Evolutionary conservation across 2,113 vertebrate genomes (phyloP), one percentile per base, ranked within the genome.

Genomic region (Brienomyrus brachyistius): DNA sequence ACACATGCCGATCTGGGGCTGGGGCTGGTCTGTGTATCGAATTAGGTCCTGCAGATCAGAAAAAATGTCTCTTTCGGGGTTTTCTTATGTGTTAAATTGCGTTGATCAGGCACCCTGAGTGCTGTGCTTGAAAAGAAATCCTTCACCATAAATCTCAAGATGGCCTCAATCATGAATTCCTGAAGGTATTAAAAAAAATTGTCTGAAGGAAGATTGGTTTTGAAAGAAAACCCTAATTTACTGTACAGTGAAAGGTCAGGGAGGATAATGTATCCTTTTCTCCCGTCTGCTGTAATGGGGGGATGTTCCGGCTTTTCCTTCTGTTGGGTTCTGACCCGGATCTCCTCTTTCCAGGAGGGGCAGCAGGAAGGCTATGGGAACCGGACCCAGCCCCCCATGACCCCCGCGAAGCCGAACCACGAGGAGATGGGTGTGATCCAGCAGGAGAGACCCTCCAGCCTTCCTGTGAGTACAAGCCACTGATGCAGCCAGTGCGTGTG

Each of bases 361-460:
- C 96, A 97, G 93, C 97, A 97, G 94, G 98, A 99, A 96, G 96
- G 94, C 93, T 99, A 97, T 92, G 96, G 94, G 95, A 94, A 94
- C 93, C 95, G 97, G 93, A 96, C 95, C 91, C 97, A 97, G 91
- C 95, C 96, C 91, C 90, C 96, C 92, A 95, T 97, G 94, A 96
- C 97, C 91, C 94, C 97, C 92, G 97, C 97, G 93, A 98, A 99
- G 94, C 93, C 96, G 91, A 98, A 97, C 95, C 97, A 96, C 35
- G 98, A 98, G 95, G 98, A 98, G 87, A 94, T 97, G 91, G 97
- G 96, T 91, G 91, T 97, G 92, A 96, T 97, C 82, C 96, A 98
- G 88, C 97, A 98, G 91, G 97, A 98, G 93, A 97, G 98, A 92
- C 98, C 98, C 48, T 98, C 98, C 1, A 99, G 98, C 91, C 96